Evolutionary conservation across 2,797 vertebrate genomes (phyloP).

Genomic region (Girardinus metallicus): DNA sequence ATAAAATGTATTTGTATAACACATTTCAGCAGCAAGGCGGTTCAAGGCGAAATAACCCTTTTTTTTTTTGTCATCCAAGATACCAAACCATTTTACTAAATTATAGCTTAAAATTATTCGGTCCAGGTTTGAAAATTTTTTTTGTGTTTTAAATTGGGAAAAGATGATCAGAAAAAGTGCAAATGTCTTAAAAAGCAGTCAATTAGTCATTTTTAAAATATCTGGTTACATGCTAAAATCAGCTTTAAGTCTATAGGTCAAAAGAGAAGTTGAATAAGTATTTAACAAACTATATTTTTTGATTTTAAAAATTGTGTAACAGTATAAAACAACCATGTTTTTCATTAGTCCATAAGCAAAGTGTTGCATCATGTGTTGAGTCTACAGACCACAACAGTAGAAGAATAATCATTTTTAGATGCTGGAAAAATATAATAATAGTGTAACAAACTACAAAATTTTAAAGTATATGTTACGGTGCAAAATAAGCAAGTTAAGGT

Average conservation of each 20-base stretch:
- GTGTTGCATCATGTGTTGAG: not conserved
- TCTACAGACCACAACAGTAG: not conserved
- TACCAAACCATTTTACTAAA: not conserved
- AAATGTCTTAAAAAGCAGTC: not conserved
- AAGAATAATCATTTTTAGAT: not conserved
- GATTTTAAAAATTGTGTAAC: not conserved
- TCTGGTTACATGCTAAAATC: not conserved
- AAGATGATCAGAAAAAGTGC: not conserved
- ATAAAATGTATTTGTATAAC: not conserved
- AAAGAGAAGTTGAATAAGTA: not conserved
- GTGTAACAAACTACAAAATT: not conserved
- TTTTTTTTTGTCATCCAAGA: not conserved
- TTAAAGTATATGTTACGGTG: not conserved
- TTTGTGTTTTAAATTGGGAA: not conserved
- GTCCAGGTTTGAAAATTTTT: not conserved
- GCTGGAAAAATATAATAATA: not conserved
- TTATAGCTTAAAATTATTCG: not conserved
- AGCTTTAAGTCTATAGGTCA: not conserved
- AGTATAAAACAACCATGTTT: not conserved
- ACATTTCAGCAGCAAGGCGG: too few species aligned
- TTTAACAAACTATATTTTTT: not conserved
- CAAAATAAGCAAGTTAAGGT: not conserved
- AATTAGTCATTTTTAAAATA: not conserved
- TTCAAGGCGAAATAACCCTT: too few species aligned
- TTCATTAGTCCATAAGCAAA: not conserved